These are phyloP conservation scores for Vipera latastei DNA, from an alignment of 2,797 vertebrate species.

Conservation along the genomic window DNA sequence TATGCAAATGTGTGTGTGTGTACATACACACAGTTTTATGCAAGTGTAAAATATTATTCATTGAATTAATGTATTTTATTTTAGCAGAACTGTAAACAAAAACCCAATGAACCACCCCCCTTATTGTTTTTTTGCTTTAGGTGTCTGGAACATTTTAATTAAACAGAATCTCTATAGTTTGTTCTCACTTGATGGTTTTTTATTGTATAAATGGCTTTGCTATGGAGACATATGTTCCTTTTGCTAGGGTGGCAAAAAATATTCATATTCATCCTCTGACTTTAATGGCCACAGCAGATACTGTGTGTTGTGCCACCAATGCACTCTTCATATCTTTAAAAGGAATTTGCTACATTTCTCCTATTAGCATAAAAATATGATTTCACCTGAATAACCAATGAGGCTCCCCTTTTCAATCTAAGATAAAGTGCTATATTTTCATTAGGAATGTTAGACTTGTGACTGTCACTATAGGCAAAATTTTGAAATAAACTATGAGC, in stretches of 20 bases:
- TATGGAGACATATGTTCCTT: not conserved
- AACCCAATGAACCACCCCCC: not conserved
- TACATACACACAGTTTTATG: not conserved
- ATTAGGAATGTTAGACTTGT: not conserved
- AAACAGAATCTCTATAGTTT: conserved; percentile 25
- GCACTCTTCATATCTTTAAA: not conserved
- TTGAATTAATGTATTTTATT: not conserved
- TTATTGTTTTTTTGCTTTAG: not conserved
- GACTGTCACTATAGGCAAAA: not conserved
- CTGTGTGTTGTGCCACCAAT: not conserved
- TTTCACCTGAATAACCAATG: not conserved
- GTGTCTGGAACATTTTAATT: conserved; percentile 25
- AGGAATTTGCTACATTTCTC: not conserved
- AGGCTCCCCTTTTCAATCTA: not conserved
- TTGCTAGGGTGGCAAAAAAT: not conserved
- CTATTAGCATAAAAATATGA: not conserved
- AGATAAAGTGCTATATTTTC: not conserved
- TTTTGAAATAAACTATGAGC: not conserved
- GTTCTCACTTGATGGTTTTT: not conserved
- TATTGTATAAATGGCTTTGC: not conserved
- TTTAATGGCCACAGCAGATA: not conserved
- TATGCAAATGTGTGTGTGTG: not conserved
- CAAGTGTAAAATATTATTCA: not conserved
- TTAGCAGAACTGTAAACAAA: not conserved
- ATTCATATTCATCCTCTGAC: not conserved